These are phyloP conservation scores for Campodea augens DNA, from an alignment of 1,140 invertebrate genomes.

Conservation along the genomic window DNA sequence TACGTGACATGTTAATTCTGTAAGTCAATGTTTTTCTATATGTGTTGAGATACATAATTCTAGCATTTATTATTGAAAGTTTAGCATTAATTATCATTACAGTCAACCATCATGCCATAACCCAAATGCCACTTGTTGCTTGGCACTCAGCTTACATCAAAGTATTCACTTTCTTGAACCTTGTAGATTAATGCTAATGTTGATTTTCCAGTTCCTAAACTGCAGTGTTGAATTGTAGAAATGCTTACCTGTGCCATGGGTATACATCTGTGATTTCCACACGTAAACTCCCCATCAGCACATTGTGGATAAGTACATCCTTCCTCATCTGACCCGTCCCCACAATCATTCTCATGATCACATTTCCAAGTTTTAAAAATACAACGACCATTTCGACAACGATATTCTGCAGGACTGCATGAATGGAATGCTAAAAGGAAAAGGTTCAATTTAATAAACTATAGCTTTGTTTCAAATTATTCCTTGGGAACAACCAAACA, in stretches of 20 bases:
- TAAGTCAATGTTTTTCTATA: too few species aligned
- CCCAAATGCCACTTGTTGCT: too few species aligned
- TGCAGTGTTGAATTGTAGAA: too few species aligned
- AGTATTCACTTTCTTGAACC: too few species aligned
- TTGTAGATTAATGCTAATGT: too few species aligned
- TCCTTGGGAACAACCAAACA: not conserved
- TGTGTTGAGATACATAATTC: too few species aligned
- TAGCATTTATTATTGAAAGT: too few species aligned
- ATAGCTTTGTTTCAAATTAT: not conserved
- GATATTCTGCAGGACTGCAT: conserved; percentile 78
- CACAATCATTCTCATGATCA: conserved; percentile 88
- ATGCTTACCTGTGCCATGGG: conserved; percentile 42
- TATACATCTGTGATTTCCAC: conserved; percentile 75
- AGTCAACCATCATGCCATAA: too few species aligned
- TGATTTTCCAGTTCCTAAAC: too few species aligned
- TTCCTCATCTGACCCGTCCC: conserved; percentile 78
- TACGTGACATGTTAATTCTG: too few species aligned
- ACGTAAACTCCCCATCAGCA: conserved; percentile 82
- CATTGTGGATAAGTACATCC: conserved; percentile 80
- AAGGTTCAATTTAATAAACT: conserved; percentile 17
- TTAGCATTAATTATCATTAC: too few species aligned
- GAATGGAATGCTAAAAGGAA: conserved; percentile 59
- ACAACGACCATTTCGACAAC: conserved; percentile 83
- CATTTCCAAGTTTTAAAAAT: conserved; percentile 91
- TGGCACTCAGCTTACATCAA: too few species aligned